Evolutionary conservation across 2,888 invertebrate genomes (phyloP), one percentile per base, ranked within the genome.

Genomic region (Branchellion lobata): DNA sequence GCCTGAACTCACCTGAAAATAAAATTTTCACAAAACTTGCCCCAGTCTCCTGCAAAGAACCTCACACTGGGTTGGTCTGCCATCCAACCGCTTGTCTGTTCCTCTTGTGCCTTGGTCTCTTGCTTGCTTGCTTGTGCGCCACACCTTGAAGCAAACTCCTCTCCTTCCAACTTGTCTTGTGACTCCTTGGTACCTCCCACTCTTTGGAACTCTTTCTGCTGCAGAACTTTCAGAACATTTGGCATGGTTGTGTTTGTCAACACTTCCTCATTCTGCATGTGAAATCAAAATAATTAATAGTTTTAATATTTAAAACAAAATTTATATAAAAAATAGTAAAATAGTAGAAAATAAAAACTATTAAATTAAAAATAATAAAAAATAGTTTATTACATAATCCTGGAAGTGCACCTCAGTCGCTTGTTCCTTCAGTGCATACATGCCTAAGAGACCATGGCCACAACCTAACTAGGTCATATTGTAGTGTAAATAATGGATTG

Each of bases 41-140:
- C 47, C 75, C 75, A 75, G 18, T 75, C 75, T 27, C 75, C 75
- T 27, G 75, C 27, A 27, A 75, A 75, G 29, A 47, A 75, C 51
- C 53, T 75, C 61, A 8, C 5, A 18, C 61, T 57, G n/a, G 18
- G 8, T 47, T 18, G 18, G 8, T 47, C 18, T 47, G 8, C 47
- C 47, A 8, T 14, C 47, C 47, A 47, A 14, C 11, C 18, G 18
- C 18, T 18, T 47, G 8, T 24, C 24, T 57, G 3, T 57, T 24
- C 5, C 61, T 57, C 21, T 57, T 57, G 11, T 18, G 21, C 24
- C 21, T 57, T n/a, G 61, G 3, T 57, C 21, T 57, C 5, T n/a
- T n/a, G n/a, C n/a, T n/a, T n/a, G n/a, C n/a, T n/a, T n/a, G n/a
- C n/a, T n/a, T n/a, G n/a, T n/a, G n/a, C n/a, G n/a, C n/a, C n/a